Evolutionary conservation across 2,797 vertebrate genomes (phyloP), one percentile per base, ranked within the genome.

Genomic region (Arctocebus calabarensis): DNA sequence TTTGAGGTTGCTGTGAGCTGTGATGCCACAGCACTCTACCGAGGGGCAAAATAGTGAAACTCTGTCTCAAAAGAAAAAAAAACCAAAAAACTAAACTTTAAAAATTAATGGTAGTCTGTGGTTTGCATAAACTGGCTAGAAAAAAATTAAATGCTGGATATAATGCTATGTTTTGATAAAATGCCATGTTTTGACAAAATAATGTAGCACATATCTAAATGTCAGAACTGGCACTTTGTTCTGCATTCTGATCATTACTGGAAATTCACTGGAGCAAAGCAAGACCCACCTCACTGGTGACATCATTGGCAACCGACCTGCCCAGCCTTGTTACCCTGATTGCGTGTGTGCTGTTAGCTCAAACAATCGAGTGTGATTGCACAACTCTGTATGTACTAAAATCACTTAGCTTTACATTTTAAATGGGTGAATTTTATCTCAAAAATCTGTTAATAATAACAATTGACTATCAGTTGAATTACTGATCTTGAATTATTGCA

Each of bases 261-360:
- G 40, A 74, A 59, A 64, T 32, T 45, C 34, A 68, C 10, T 2
- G 6, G 3, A 66, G 64, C 8, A n/a, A 55, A 32, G 66, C 6
- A 13, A 74, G 77, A 48, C 14, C 37, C 43, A 3, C 43, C 7
- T 14, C 0, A 0, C 13, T 25, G 17, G 8, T 32, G 29, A 7
- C 5, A 13, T 55, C 73, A 16, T 32, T 13, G 73, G 78, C 88
- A 23, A n/a, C 0, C 0, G 32, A 25, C 32, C 5, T 19, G 0
- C 48, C 25, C 7, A 1, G 59, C 27, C 3, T 62, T 45, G 25
- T 43, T 9, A 16, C 78, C 74, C 81, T 20, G 40, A 37, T 4
- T 19, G 12, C 0, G 1, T 12, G 0, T 2, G 40, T 14, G 2
- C 37, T 4, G 20, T 48, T 16, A 37, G 34, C 70, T 40, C 25